Conservation (phyloP, 2,113 vertebrate species). For the Agapornis roseicollis region DNA sequence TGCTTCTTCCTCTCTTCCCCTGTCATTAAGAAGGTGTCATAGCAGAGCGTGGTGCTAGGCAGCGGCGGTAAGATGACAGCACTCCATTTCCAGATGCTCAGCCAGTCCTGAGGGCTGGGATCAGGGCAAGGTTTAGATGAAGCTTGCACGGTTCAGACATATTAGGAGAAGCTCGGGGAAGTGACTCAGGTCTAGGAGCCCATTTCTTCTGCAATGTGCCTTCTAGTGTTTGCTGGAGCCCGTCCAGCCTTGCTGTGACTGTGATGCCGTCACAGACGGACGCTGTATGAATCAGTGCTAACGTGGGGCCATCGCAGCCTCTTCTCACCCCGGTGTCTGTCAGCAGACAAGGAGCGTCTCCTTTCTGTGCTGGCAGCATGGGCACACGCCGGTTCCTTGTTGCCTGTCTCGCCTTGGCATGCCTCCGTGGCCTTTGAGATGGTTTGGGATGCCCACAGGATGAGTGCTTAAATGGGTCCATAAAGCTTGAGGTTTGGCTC, state of each 20-base stretch:
- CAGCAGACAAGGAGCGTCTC: not conserved
- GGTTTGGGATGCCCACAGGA: conserved; percentile 19
- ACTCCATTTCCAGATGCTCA: not conserved
- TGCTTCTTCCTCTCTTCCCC: not conserved
- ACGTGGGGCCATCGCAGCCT: not conserved
- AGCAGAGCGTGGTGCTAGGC: not conserved
- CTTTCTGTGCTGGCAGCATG: not conserved
- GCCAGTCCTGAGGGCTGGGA: conserved; percentile 8
- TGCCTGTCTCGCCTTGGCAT: not conserved
- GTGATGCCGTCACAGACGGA: not conserved
- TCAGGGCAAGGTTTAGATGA: not conserved
- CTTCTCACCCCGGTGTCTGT: not conserved
- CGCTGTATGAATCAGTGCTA: not conserved
- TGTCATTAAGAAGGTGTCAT: not conserved
- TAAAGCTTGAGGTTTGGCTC: conserved; percentile 58
- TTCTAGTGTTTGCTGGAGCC: not conserved
- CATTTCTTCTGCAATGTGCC: not conserved
- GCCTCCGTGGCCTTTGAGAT: not conserved
- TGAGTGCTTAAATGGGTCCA: not conserved
- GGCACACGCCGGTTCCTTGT: not conserved
- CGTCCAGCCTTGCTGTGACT: not conserved
- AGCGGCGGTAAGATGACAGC: not conserved
- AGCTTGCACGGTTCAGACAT: not conserved
- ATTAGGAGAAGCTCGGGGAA: not conserved
- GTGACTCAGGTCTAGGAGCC: not conserved